Evolutionary conservation across 2,797 vertebrate genomes (phyloP).

Genomic region (Melopsittacus undulatus): DNA sequence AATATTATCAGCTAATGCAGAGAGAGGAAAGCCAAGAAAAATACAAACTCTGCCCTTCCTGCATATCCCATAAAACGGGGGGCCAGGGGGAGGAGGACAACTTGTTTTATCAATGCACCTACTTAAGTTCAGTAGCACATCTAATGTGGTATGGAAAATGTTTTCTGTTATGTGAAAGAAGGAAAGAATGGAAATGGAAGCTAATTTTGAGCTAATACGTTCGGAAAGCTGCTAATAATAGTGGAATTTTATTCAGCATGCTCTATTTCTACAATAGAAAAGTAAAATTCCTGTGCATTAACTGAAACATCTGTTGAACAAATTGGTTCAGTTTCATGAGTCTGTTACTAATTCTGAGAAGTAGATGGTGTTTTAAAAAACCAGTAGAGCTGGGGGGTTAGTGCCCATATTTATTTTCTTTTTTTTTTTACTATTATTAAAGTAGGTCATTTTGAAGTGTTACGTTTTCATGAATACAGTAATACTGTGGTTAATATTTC

Average conservation of each 20-base stretch:
- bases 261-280: conserved; percentile 43
- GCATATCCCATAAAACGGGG: background rate
- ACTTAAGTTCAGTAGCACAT: conserved; percentile 18
- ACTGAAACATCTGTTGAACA: conserved; percentile 65
- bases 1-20: conserved; percentile 15
- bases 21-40: background rate
- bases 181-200: conserved; percentile 35
- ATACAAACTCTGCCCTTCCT: background rate
- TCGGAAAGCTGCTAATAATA: conserved; percentile 44
- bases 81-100: background rate
- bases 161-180: background rate
- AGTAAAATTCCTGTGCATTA: conserved; percentile 56
- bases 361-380: conserved; percentile 41
- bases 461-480: background rate
- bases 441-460: background rate
- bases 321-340: conserved; percentile 57
- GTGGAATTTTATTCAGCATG: background rate
- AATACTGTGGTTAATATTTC: conserved; percentile 15
- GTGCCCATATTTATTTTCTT: background rate
- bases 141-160: background rate
- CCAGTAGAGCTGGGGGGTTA: background rate
- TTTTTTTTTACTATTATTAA: background rate
- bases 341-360: conserved; percentile 57
- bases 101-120: background rate
- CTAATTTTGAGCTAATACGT: conserved; percentile 14